Evolutionary conservation across 2,888 invertebrate genomes (phyloP), one percentile per base, ranked within the genome.

Genomic region (Lasioglossum leucozonium): DNA sequence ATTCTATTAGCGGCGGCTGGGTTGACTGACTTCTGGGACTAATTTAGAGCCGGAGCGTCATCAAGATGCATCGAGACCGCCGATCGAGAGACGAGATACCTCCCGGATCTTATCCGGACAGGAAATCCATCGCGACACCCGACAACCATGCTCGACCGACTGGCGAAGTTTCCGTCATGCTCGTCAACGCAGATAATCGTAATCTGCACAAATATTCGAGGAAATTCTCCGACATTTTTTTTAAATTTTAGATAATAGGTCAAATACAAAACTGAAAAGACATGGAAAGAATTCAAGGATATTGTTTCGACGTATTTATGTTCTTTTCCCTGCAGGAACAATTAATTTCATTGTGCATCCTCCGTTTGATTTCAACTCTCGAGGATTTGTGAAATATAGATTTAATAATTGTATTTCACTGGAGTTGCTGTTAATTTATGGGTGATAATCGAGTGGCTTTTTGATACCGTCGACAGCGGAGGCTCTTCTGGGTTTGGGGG

Each of bases 1-100:
- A 84, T 84, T 84, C 77, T 82, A 84, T 82, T 62, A 73, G 44
- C 37, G 44, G 26, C 22, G 40, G 44, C 51, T 42, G 82, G 81
- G 51, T 83, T n/a, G 62, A 65, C 80, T 65, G 75, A 81, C 51
- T 82, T 42, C 72, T 73, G 37, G 44, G 51, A 81, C 81, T 81
- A 81, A 83, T 83, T 81, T 76, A 72, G 58, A 26, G 65, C 72
- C 16, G 18, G 37, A 65, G 58, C 82, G 72, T 78, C 78, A 42
- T 67, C 78, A 34, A 72, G 71, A 78, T 67, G 51, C 51, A 72
- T 42, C 51, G 37, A 34, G 34, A 16, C 44, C 13, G 62, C 44
- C 26, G 74, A 58, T 40, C 58, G 58, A 58, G 62, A 26, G 5
- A 22, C 42, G 4, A 30, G 42, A 30, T 67, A 72, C 37, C 10